Base-by-base conservation (phyloP, 1,140 invertebrate genomes). In the Hyles euphorbiae region DNA sequence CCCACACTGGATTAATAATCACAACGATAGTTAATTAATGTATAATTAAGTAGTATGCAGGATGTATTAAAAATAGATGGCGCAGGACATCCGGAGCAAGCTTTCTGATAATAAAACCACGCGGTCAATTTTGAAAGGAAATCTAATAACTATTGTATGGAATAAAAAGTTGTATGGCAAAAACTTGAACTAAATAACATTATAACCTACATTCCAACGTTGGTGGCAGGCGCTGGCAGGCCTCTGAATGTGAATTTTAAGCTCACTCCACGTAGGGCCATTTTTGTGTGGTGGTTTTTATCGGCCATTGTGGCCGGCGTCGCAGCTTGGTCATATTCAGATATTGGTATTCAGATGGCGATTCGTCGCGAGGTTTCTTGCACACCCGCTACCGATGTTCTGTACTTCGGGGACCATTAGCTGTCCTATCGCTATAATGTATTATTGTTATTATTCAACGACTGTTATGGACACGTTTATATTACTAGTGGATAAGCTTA, bases 181-280 rank as follows among this genome's bases (percentile, higher is more conserved):
- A 87, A 87, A 81, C 68, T 74, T 65, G 71, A 68, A 68, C 82
- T 77, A 83, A 82, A 78, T 88, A 87, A 82, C 83, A 87, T 87
- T 76, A 84, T 88, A 88, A 88, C 86, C 86, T 87, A 87, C 79
- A 88, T 88, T 83, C 82, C 83, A 71, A 70, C 74, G 74, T 74
- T 76, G 69, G 71, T 68, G 71, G 60, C 68, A 65, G 71, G 72
- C 70, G 68, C 72, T 66, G 22, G 68, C 63, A 64, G 68, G 43
- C 51, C 63, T 65, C 69, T 75, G 76, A 83, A 81, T 83, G 72
- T 88, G 82, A 83, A 84, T 86, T 85, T 83, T 85, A 85, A 87
- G 76, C 66, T 66, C 70, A 78, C 58, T 72, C 67, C 61, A 70
- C 63, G 72, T 85, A 85, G 72, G 80, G 76, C 74, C 76, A 85